These are phyloP conservation scores for Kryptolebias marmoratus DNA, from an alignment of 2,113 vertebrate genomes.

Conservation along the genomic window DNA sequence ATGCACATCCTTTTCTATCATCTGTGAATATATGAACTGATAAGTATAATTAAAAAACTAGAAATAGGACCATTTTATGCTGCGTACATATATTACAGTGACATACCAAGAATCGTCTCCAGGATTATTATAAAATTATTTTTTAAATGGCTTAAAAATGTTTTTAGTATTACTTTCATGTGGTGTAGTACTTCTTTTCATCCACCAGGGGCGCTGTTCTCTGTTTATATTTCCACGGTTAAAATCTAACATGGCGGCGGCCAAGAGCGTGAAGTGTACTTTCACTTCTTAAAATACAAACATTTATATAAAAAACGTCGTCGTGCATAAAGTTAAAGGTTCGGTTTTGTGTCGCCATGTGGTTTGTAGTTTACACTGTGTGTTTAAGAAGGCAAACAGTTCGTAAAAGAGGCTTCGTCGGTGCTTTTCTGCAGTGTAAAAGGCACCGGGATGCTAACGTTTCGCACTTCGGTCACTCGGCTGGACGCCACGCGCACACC, in stretches of 20 bases:
- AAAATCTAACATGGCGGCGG: constrained; percentile 68
- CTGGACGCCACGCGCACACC: constrained; percentile 29
- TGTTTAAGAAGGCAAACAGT: constrained; percentile 13
- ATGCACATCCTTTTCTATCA: too few relatives aligned
- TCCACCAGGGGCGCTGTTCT: constrained; percentile 35
- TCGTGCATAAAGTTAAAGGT: neutral
- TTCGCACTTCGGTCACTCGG: constrained; percentile 43
- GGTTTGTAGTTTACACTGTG: constrained; percentile 7
- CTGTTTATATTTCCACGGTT: constrained; percentile 27
- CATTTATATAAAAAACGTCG: neutral
- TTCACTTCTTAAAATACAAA: neutral
- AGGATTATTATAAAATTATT: too few relatives aligned
- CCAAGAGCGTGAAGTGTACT: neutral
- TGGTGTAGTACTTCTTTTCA: accelerated
- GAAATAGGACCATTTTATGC: neutral
- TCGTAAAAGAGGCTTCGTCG: constrained; percentile 18
- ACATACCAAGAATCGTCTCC: too few relatives aligned
- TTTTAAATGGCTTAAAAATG: too few relatives aligned
- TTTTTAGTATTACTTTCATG: too few relatives aligned
- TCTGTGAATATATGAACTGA: too few relatives aligned
- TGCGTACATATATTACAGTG: too few relatives aligned
- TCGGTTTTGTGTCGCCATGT: constrained; percentile 12
- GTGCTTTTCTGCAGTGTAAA: neutral
- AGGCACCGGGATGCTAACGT: constrained; percentile 4
- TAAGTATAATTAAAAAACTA: neutral